These are phyloP conservation scores for Drosophila mercatorum DNA, from an alignment of 2,888 invertebrate genomes.

Conservation along the genomic window DNA sequence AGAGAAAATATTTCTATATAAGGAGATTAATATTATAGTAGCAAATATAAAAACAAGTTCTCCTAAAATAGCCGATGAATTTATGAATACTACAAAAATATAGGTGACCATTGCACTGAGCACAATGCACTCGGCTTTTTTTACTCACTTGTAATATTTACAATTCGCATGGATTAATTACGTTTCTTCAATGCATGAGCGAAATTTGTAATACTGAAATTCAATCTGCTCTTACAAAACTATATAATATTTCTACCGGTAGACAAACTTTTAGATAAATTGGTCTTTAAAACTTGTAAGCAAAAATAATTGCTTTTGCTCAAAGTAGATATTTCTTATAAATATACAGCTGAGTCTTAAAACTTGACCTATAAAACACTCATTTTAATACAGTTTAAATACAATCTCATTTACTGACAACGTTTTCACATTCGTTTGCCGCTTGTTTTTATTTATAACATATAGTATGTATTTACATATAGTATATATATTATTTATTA, in stretches of 20 bases:
- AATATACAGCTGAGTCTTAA: neutral
- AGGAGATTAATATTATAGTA: neutral
- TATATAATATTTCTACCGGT: neutral
- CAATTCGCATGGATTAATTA: slow-evolving; percentile 36
- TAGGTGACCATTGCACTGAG: slow-evolving; percentile 42
- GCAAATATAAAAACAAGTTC: no score
- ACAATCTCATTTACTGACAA: neutral
- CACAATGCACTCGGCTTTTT: slow-evolving; percentile 53
- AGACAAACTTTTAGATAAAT: neutral
- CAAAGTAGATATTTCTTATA: neutral
- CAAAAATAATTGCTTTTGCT: neutral
- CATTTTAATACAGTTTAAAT: no score
- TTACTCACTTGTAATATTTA: slow-evolving; percentile 28
- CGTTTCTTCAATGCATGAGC: slow-evolving; percentile 15
- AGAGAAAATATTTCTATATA: neutral
- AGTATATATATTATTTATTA: no score
- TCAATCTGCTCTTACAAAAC: neutral
- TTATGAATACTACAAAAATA: neutral
- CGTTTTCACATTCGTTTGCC: no score
- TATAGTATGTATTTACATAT: neutral
- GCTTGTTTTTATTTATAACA: neutral
- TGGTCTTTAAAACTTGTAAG: neutral
- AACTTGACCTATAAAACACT: neutral
- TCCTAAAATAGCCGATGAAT: neutral
- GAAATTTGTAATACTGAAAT: neutral